phyloP scores from a whole-genome alignment of 2,113 vertebrate genomes.

The Mixornis gularis region DNA sequence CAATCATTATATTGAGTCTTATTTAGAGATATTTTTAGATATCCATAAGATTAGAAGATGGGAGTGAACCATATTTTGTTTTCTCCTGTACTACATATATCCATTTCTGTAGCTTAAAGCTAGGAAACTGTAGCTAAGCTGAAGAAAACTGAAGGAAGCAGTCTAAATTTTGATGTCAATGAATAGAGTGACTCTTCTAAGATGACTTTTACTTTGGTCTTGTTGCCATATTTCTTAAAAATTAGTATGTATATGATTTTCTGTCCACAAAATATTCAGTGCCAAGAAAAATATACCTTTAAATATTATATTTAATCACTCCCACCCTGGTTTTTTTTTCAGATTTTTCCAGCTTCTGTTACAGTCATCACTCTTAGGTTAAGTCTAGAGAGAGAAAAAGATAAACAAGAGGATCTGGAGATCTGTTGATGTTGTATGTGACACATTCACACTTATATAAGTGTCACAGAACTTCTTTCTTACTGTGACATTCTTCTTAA shows the following conservation, averaged over 20 bases:
- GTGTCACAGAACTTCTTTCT: not conserved
- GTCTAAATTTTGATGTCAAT: not conserved
- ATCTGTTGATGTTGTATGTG: not conserved
- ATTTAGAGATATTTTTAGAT: not conserved
- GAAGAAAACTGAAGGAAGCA: not conserved
- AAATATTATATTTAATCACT: not conserved
- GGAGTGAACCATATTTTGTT: not conserved
- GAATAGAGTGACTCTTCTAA: not conserved
- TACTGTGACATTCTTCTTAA: slow-evolving; percentile 7
- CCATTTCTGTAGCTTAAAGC: not conserved
- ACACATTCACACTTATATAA: not conserved
- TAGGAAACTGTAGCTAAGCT: not conserved
- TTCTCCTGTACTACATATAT: not conserved
- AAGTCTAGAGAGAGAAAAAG: not conserved
- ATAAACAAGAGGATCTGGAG: not conserved
- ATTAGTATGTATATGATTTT: not conserved
- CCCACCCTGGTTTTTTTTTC: not conserved
- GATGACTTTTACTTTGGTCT: not conserved
- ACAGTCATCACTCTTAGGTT: not conserved
- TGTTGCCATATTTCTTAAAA: not conserved
- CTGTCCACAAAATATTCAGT: not conserved
- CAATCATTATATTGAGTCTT: not conserved
- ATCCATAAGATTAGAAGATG: not conserved
- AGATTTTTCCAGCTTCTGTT: not conserved
- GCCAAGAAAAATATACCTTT: not conserved